Evolutionary conservation across 2,797 vertebrate genomes (phyloP), one percentile per base, ranked within the genome.

Genomic region (Sebastes matsubarae): DNA sequence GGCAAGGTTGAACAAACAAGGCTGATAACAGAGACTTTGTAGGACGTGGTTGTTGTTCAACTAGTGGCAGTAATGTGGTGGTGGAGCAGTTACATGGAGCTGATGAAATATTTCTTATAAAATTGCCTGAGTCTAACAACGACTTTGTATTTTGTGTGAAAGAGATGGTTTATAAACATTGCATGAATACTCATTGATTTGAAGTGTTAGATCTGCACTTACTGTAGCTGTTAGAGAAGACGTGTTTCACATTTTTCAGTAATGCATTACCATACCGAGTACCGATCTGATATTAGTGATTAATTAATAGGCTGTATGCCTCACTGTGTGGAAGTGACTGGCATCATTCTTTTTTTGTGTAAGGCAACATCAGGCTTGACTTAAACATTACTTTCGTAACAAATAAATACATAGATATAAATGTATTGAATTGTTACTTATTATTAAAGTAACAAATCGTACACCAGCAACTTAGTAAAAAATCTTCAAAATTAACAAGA

Each of bases 1-100:
- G 88, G 86, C 83, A 86, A 90, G 92, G 89, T 91, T 93, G 93
- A 91, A 92, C 89, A 94, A 93, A 94, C 91, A 91, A 73, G 70
- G 65, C 82, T 74, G 88, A 92, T 92, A 93, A 92, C 87, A 12
- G 77, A 84, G 76, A 91, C 85, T 80, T 89, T 91, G 88, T 91
- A 75, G 87, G 82, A 86, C 66, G 72, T 75, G 83, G 82, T 75
- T 89, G 72, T 91, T 89, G 82, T 89, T 93, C 86, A 84, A 69
- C 80, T 82, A 75, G 87, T 84, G 86, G 81, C 78, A 82, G 81
- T 83, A 88, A 90, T 91, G 77, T 68, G 60, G 34, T 30, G 75
- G 74, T 84, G 32, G 78, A 81, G 77, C 77, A 60, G 73, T 86
- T 71, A 34, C 80, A 72, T n/a, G 32, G 30, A 54, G 30, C 58